Percentiles rank a stretch among this genome's conserved stretches.
Evolutionary conservation across 2,888 invertebrate genomes (phyloP).

Genomic region (Sphecodes monilicornis): DNA sequence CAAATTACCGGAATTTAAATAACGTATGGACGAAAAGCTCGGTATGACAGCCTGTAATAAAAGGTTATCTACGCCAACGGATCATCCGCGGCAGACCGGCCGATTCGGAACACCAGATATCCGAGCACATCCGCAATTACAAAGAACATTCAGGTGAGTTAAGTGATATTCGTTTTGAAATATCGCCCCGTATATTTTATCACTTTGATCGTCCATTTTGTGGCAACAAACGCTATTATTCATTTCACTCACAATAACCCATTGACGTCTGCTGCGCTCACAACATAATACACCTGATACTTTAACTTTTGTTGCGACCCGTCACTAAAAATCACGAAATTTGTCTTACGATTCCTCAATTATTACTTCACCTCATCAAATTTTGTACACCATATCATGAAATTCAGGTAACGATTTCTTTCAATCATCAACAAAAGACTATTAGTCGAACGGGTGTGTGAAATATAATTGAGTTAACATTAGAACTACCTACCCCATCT

Average conservation of each 20-base stretch:
- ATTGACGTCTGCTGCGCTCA: background rate
- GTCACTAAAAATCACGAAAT: background rate
- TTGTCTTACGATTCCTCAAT: background rate
- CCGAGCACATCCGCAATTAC: conserved; percentile 1
- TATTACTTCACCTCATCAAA: background rate
- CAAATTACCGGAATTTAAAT: background rate
- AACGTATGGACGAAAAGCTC: background rate
- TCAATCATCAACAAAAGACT: background rate
- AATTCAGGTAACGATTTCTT: background rate
- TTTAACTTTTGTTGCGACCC: background rate
- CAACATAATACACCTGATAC: background rate
- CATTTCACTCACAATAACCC: background rate
- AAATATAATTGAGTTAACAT: background rate
- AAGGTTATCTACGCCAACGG: background rate
- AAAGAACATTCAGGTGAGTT: background rate
- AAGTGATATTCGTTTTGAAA: background rate
- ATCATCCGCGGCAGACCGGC: background rate
- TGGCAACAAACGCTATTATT: background rate
- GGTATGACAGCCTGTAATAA: conserved; percentile 4
- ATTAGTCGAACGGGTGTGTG: background rate
- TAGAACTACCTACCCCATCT: no score
- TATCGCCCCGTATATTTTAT: background rate
- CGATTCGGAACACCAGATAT: background rate
- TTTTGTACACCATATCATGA: background rate
- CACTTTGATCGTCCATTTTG: background rate